phyloP scores from a whole-genome alignment of 2,888 invertebrate genomes.

The Galeruca laticollis region DNA sequence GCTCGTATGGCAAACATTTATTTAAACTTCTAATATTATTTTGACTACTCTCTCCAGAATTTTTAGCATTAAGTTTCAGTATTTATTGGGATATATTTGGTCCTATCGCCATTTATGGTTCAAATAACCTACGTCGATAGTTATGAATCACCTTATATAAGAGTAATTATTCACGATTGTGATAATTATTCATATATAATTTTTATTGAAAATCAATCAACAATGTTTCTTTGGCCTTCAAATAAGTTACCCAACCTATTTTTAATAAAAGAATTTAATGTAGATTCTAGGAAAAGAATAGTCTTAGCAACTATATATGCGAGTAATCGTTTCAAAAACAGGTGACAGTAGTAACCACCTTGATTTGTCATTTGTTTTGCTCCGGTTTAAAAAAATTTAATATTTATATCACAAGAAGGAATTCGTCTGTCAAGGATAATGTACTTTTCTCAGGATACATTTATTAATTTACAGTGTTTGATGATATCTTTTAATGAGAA shows the following conservation, averaged over 20 bases:
- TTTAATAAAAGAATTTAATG: slow-evolving; percentile 5
- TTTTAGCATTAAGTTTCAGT: too few relatives aligned
- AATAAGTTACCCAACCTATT: slow-evolving; percentile 17
- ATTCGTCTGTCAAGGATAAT: slow-evolving; percentile 4
- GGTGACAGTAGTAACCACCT: slow-evolving; percentile 20
- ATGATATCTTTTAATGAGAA: neutral
- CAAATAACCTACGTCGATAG: too few relatives aligned
- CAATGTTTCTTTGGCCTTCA: slow-evolving; percentile 13
- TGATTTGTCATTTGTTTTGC: slow-evolving; percentile 10
- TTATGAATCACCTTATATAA: too few relatives aligned
- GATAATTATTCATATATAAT: neutral
- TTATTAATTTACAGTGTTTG: neutral
- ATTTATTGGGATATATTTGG: too few relatives aligned
- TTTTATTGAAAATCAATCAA: slow-evolving; percentile 18
- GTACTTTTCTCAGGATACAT: neutral
- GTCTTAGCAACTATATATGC: slow-evolving; percentile 1
- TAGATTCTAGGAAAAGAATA: neutral
- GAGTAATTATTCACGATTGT: too few relatives aligned
- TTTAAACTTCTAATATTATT: too few relatives aligned
- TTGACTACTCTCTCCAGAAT: too few relatives aligned
- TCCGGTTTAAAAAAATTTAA: neutral
- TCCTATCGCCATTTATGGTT: too few relatives aligned
- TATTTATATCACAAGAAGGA: neutral
- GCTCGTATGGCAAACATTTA: too few relatives aligned
- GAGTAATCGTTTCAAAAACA: slow-evolving; percentile 19